Conservation (phyloP, 2,888 invertebrate species). For the Lamproptera curius region DNA sequence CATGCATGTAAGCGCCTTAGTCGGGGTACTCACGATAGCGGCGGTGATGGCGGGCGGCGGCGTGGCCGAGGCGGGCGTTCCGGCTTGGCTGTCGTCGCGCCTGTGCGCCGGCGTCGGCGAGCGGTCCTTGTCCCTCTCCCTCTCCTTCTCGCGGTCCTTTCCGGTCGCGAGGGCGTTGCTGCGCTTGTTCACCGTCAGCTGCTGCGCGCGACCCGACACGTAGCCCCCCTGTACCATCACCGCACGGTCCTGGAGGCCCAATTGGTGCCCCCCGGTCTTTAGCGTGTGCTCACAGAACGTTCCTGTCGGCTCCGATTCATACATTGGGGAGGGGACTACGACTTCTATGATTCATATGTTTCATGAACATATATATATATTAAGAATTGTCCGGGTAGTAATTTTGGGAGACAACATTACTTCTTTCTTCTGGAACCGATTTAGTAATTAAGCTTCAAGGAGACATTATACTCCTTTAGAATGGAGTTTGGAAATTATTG, state of each 20-base stretch:
- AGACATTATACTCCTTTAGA: no score
- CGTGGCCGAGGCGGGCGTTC: conserved; percentile 46
- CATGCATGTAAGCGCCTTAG: no score
- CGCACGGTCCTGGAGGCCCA: conserved; percentile 82
- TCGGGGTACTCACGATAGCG: conserved; percentile 44
- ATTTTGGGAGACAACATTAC: conserved; percentile 6
- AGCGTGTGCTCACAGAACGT: conserved; percentile 60
- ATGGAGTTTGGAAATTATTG: no score
- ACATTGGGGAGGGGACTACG: conserved; percentile 15
- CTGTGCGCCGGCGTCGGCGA: conserved; percentile 31
- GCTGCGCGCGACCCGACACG: conserved; percentile 79
- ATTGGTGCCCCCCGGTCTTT: conserved; percentile 70
- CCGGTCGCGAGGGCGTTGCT: conserved; percentile 83
- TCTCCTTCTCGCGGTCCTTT: conserved; percentile 79
- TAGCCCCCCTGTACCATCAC: conserved; percentile 83
- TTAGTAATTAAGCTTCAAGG: no score
- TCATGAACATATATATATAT: no score
- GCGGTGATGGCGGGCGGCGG: conserved; percentile 58
- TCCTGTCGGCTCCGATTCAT: conserved; percentile 48
- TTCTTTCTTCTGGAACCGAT: not conserved
- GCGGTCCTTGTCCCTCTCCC: conserved; percentile 78
- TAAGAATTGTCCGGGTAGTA: no score
- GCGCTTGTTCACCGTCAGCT: conserved; percentile 85
- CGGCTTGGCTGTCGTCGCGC: conserved; percentile 37
- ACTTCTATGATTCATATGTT: no score